Base-by-base conservation (phyloP, 2,888 invertebrate species). In the Drosophila maculinotata region DNA sequence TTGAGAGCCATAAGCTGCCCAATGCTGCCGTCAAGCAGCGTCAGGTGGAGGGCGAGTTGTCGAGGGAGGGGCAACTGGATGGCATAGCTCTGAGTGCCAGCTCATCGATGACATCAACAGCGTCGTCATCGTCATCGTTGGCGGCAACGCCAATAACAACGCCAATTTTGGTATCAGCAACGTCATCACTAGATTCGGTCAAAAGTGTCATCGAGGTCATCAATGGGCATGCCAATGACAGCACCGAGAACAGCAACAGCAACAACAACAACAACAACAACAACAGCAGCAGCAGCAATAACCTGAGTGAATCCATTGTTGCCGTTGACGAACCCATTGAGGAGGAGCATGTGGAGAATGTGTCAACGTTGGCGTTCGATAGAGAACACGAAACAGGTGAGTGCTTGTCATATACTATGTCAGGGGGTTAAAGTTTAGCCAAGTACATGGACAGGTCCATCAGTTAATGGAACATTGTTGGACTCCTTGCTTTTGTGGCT, bases 1-100 rank as follows among this genome's bases (percentile, higher is more conserved):
- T 89, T 62, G 89, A 90, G 58, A 89, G 89, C 25, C 88, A 90
- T 63, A 74, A 90, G 38, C 63, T 90, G 64, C 90, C 89, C 15
- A 88, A 80, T 72, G 89, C 52, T 9, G 12, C 10, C 2, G 69
- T 47, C 23, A 54, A 56, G 15, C 53, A 66, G 14, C 67, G 60
- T 3, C 38, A 59, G 56, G 62, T 57, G 8, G 65, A 77, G 36
- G 72, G 68, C 36, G 44, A 44, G 35, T 38, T 48, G 23, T 15
- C 33, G 36, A 5, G 15, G 0, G 14, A 33, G 39, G 42, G 28
- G 4, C 39, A 39, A 12, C 25, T 28, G n/a, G 65, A 62, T 56
- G 67, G 42, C 25, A 52, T 53, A 23, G 51, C 57, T 26, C 58
- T 71, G 30, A 81, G 81, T 58, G 52, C 68, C 41, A 77, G 81